Percentiles rank a stretch among this genome's conserved stretches.
Conservation (phyloP, 2,888 invertebrate species). For the Sarcophaga variegata region DNA sequence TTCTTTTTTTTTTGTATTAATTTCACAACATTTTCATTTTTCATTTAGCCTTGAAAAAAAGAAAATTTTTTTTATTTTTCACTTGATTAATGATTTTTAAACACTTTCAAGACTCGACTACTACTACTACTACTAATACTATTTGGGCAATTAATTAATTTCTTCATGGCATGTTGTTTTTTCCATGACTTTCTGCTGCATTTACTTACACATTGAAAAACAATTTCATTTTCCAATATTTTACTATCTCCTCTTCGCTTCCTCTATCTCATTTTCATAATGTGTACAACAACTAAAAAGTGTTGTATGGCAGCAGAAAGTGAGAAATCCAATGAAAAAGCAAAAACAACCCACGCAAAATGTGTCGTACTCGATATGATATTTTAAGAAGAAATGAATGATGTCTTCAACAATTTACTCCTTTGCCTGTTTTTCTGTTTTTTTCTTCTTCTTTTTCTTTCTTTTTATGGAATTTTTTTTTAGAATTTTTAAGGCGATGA, state of each 20-base stretch:
- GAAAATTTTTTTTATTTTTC: too few species aligned
- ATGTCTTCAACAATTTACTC: neutral
- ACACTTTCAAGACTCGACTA: constrained; percentile 28
- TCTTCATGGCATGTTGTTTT: constrained; percentile 17
- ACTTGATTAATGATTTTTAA: constrained; percentile 49
- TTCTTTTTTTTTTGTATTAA: too few species aligned
- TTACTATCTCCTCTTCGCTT: too few species aligned
- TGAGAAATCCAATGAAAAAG: neutral
- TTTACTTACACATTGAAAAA: too few species aligned
- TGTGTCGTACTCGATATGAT: neutral
- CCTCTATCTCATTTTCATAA: neutral
- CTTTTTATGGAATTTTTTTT: neutral
- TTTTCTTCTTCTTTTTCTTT: neutral
- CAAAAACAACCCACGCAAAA: neutral
- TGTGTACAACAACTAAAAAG: neutral
- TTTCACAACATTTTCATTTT: too few species aligned
- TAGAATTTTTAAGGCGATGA: too few species aligned
- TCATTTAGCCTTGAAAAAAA: too few species aligned
- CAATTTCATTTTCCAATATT: too few species aligned
- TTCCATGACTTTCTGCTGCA: constrained; percentile 25
- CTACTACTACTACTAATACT: neutral
- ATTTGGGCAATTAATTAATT: constrained; percentile 66
- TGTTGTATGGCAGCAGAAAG: neutral
- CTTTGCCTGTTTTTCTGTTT: neutral
- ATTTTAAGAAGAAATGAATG: neutral